A percentile compares a stretch with the other conserved stretches of the same genome.
These are phyloP conservation scores for Mycalesis mineus DNA, from an alignment of 2,888 invertebrate species.

Conservation along the genomic window DNA sequence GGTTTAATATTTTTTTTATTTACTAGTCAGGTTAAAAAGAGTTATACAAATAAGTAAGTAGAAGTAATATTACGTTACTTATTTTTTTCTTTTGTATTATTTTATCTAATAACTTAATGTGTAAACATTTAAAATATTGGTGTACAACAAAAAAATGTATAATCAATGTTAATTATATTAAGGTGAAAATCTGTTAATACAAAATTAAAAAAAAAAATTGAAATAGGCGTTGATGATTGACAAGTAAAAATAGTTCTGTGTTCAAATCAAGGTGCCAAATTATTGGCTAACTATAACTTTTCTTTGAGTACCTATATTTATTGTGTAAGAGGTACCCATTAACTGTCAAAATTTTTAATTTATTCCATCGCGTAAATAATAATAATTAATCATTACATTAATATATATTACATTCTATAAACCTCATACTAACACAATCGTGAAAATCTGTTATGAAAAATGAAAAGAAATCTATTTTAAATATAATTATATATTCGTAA, in stretches of 20 bases:
- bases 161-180: background rate
- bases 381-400: background rate
- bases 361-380: background rate
- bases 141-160: background rate
- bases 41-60: too few relatives aligned
- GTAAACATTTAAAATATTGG: background rate
- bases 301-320: constrained; percentile 28
- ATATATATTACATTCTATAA: constrained; percentile 10
- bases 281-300: constrained; percentile 40
- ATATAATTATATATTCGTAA: constrained; percentile 64
- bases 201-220: background rate
- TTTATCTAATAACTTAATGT: too few relatives aligned
- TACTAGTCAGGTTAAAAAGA: too few relatives aligned
- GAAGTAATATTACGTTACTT: too few relatives aligned
- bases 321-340: background rate
- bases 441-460: constrained; percentile 51
- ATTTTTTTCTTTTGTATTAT: too few relatives aligned
- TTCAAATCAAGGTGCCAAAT: constrained; percentile 65
- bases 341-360: background rate
- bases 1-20: too few relatives aligned
- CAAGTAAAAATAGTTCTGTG: constrained; percentile 39
- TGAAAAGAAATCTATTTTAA: constrained; percentile 75
- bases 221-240: background rate
- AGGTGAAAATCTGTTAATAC: background rate
- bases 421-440: constrained; percentile 20